These are phyloP conservation scores for Drosophila nr. fundita DNA, from an alignment of 2,888 invertebrate species.

Conservation along the genomic window DNA sequence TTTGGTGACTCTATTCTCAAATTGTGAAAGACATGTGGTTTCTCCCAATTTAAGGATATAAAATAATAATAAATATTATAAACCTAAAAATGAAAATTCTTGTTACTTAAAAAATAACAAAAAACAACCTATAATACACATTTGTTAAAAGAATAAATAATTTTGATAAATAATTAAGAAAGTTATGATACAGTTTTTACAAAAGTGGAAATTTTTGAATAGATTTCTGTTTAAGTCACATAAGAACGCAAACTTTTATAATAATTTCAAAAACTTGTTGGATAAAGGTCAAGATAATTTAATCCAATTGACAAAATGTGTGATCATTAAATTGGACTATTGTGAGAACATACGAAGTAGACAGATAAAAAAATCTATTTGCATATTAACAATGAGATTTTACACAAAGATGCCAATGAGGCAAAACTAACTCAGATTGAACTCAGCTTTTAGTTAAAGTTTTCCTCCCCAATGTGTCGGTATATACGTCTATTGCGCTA, in stretches of 20 bases:
- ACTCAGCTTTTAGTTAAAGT: slow-evolving; percentile 25
- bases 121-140: neutral
- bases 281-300: slow-evolving; percentile 26
- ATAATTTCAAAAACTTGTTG: neutral
- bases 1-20: too few relatives aligned
- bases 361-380: slow-evolving; percentile 7
- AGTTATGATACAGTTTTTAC: neutral
- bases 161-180: neutral
- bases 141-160: neutral
- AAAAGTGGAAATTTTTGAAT: neutral
- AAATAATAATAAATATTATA: neutral
- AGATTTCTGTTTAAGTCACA: neutral
- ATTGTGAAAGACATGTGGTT: too few relatives aligned
- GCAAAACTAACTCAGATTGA: slow-evolving; percentile 1
- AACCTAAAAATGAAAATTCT: neutral
- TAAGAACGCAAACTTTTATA: neutral
- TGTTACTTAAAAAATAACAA: neutral
- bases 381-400: neutral
- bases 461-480: slow-evolving; percentile 28
- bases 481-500: slow-evolving; percentile 8
- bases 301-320: slow-evolving; percentile 33
- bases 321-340: slow-evolving; percentile 36
- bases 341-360: slow-evolving; percentile 10
- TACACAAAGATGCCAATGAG: neutral
- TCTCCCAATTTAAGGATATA: too few relatives aligned